Percentiles rank a stretch among this genome's conserved stretches.
phyloP scores from a whole-genome alignment of 2,888 invertebrate species.

The Cyaniris semiargus region DNA sequence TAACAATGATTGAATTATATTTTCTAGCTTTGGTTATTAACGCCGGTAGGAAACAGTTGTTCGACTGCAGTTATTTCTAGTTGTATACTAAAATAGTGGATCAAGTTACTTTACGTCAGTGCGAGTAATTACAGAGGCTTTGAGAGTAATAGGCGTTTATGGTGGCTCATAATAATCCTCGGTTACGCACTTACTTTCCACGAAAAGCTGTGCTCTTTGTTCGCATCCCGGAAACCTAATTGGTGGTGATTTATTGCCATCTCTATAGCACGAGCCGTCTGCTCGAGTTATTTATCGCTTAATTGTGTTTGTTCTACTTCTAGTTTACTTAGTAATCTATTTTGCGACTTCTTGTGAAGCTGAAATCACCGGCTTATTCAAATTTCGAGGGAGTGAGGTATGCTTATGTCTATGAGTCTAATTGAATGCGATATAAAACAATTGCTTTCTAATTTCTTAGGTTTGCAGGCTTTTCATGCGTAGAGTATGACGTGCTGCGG shows the following conservation, averaged over 20 bases:
- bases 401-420: neutral
- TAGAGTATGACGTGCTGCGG: neutral
- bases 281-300: slow-evolving; percentile 25
- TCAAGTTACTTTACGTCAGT: neutral
- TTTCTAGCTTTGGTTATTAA: neutral
- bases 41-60: neutral
- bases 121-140: neutral
- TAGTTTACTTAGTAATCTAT: slow-evolving; percentile 22
- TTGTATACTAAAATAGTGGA: neutral
- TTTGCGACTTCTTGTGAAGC: slow-evolving; percentile 9
- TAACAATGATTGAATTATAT: too few relatives aligned
- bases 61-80: neutral
- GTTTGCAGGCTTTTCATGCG: too few relatives aligned
- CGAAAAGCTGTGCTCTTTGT: slow-evolving; percentile 22
- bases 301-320: slow-evolving; percentile 5
- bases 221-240: slow-evolving; percentile 29
- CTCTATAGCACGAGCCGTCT: slow-evolving; percentile 15
- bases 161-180: slow-evolving; percentile 5
- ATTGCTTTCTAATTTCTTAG: neutral
- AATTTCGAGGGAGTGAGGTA: neutral
- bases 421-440: neutral
- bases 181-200: slow-evolving; percentile 21
- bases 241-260: slow-evolving; percentile 13
- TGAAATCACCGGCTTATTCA: neutral
- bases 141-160: neutral